These are phyloP conservation scores for Myzus persicae DNA, from an alignment of 1,140 invertebrate genomes.

Conservation along the genomic window DNA sequence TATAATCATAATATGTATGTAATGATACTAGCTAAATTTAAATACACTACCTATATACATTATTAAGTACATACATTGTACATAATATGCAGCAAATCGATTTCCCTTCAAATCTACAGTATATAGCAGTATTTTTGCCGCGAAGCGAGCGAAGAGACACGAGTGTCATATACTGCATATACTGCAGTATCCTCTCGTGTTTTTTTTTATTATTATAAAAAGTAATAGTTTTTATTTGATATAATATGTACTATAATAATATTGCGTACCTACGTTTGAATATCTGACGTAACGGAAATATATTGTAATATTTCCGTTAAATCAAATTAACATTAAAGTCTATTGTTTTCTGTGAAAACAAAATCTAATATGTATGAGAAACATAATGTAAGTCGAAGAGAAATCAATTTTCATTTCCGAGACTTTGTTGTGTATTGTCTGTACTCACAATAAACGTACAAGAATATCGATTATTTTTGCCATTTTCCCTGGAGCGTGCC, in stretches of 20 bases:
- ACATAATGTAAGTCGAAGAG: neutral
- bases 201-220: neutral
- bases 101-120: neutral
- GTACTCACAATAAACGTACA: neutral
- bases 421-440: conserved; percentile 1
- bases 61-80: neutral
- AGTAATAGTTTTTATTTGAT: neutral
- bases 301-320: conserved; percentile 19
- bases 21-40: neutral
- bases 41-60: neutral
- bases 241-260: conserved; percentile 1
- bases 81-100: neutral
- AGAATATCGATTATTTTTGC: conserved; percentile 33
- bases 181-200: neutral
- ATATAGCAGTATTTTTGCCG: neutral
- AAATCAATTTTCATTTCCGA: conserved; percentile 21
- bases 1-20: neutral
- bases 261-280: conserved; percentile 14
- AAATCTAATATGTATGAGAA: neutral
- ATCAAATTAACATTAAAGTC: conserved; percentile 26
- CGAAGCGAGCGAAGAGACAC: neutral
- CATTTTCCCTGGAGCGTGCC: neutral
- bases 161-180: neutral
- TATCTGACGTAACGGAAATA: conserved; percentile 1
- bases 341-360: conserved; percentile 25